These are phyloP conservation scores for Drosophila melanosoma DNA, from an alignment of 2,888 invertebrate species.

Conservation along the genomic window DNA sequence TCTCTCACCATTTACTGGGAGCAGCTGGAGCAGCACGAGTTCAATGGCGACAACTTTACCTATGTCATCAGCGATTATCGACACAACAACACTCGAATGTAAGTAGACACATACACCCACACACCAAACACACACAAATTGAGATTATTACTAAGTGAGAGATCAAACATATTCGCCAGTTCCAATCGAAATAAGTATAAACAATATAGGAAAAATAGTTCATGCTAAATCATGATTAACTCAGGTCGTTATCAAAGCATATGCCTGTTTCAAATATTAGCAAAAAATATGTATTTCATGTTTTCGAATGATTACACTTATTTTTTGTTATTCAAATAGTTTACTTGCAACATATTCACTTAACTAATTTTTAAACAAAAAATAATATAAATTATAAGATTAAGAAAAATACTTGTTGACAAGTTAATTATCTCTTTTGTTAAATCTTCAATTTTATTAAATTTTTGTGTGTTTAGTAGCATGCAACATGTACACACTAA, in stretches of 20 bases:
- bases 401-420: not conserved
- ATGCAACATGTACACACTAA: not conserved
- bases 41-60: slow-evolving; percentile 91
- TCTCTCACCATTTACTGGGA: slow-evolving; percentile 92
- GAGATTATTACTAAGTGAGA: not conserved
- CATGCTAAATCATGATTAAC: not conserved
- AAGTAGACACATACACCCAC: slow-evolving; percentile 43
- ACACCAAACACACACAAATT: not conserved
- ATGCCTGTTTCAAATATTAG: not conserved
- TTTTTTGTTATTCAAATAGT: not conserved
- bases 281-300: no score
- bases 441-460: not conserved
- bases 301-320: no score
- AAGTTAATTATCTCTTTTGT: not conserved
- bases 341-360: not conserved
- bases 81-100: slow-evolving; percentile 67
- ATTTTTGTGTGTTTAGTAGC: not conserved
- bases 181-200: not conserved
- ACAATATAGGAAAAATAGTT: not conserved
- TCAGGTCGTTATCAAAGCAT: not conserved
- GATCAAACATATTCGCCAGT: not conserved
- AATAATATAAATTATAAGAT: not conserved
- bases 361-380: not conserved
- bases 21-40: slow-evolving; percentile 88
- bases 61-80: slow-evolving; percentile 87